Evolutionary conservation across 2,797 vertebrate species (phyloP).

Genomic region (Myoxocephalus aenaeus): DNA sequence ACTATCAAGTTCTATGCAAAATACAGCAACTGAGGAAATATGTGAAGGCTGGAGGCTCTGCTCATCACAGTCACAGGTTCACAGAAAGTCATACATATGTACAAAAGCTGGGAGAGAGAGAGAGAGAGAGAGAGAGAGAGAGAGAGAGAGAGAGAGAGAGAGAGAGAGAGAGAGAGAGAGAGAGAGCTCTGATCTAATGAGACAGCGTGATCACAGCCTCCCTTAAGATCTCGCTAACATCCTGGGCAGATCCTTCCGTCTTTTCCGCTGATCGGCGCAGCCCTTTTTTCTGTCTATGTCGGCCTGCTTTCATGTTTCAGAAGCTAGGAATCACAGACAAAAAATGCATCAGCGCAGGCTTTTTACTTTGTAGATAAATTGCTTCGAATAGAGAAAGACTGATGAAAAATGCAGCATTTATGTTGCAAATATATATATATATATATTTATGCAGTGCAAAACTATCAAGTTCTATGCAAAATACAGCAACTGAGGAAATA

Average conservation of each 20-base stretch:
- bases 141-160: not conserved
- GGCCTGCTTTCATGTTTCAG: constrained; percentile 54
- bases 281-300: constrained; percentile 24
- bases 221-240: constrained; percentile 54
- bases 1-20: not conserved
- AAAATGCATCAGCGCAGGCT: constrained; percentile 13
- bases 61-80: constrained; percentile 15
- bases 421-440: not conserved
- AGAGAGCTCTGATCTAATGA: constrained; percentile 57
- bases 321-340: constrained; percentile 36
- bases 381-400: no score
- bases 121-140: no score
- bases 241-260: constrained; percentile 46
- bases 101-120: not conserved
- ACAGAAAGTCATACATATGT: constrained; percentile 43
- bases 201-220: constrained; percentile 64
- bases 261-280: constrained; percentile 34
- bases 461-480: not conserved
- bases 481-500: not conserved
- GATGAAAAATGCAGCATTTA: not conserved
- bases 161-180: no score
- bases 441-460: not conserved
- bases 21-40: not conserved
- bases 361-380: constrained; percentile 48
- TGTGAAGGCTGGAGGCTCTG: not conserved